Evolutionary conservation across 2,113 vertebrate genomes (phyloP).

Genomic region (Periophthalmus modestus): DNA sequence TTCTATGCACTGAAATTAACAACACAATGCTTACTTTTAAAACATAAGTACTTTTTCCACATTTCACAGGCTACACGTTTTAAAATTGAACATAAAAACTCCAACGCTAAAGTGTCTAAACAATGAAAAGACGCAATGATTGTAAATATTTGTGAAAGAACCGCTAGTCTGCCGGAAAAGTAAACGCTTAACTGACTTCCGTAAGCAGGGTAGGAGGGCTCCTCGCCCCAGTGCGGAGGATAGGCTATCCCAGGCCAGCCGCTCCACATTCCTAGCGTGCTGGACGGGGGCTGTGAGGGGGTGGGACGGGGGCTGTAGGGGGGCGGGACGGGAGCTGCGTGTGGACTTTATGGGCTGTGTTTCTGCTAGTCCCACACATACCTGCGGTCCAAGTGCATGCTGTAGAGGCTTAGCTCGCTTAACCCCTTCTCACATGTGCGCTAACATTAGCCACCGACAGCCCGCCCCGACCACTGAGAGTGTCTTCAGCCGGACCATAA

Average conservation of each 20-base stretch:
- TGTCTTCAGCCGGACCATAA: background rate
- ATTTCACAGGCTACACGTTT: background rate
- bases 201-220: background rate
- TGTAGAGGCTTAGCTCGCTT: conserved; percentile 34
- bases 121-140: no score
- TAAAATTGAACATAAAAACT: background rate
- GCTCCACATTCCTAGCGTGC: conserved; percentile 56
- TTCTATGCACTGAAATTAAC: no score
- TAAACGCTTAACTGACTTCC: background rate
- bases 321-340: conserved; percentile 29
- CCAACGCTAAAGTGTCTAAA: no score
- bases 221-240: no score
- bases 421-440: conserved; percentile 40
- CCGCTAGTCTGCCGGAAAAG: background rate
- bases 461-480: background rate
- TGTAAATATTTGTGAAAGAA: background rate
- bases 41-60: background rate
- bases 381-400: conserved; percentile 44
- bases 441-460: conserved; percentile 17
- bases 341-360: conserved; percentile 58
- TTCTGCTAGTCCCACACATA: conserved; percentile 58
- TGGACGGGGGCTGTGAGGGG: conserved; percentile 1
- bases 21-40: no score
- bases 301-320: no score
- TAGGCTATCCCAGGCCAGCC: background rate